Conservation (phyloP, 2,797 vertebrate species). For the Megaceryle alcyon region DNA sequence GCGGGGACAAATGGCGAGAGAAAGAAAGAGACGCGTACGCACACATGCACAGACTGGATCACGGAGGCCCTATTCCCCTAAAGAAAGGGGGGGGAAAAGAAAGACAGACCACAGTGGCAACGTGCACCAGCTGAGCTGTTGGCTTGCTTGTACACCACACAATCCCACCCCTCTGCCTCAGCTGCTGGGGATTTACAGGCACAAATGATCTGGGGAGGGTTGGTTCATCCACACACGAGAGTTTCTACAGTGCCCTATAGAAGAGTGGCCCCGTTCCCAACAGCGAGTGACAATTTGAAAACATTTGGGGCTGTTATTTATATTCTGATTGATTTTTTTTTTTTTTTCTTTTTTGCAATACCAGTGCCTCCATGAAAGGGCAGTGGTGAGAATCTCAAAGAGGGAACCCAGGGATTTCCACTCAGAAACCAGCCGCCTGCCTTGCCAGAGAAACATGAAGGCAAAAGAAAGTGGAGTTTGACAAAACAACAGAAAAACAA, state of each 20-base stretch:
- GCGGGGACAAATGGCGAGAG: slow-evolving; percentile 35
- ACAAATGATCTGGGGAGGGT: background rate
- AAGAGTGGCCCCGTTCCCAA: background rate
- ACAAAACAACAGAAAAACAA: slow-evolving; percentile 5
- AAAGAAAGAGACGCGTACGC: background rate
- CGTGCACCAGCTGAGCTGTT: slow-evolving; percentile 10
- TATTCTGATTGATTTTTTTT: background rate
- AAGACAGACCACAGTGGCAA: background rate
- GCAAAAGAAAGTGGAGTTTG: background rate
- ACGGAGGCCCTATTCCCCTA: background rate
- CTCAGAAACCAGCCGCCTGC: background rate
- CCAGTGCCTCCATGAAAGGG: background rate
- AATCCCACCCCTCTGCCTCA: background rate
- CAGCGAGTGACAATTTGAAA: background rate
- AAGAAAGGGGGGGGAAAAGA: background rate
- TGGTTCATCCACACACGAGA: rapidly evolving
- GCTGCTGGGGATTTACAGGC: slow-evolving; percentile 31
- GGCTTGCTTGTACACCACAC: background rate
- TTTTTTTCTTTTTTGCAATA: background rate
- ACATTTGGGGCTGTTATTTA: background rate
- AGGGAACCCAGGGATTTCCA: background rate
- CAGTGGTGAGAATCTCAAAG: background rate
- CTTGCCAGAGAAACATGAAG: background rate
- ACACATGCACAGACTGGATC: slow-evolving; percentile 13
- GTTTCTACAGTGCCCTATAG: background rate